phyloP scores from a whole-genome alignment of 2,113 vertebrate species.

The Pituophis catenifer region DNA sequence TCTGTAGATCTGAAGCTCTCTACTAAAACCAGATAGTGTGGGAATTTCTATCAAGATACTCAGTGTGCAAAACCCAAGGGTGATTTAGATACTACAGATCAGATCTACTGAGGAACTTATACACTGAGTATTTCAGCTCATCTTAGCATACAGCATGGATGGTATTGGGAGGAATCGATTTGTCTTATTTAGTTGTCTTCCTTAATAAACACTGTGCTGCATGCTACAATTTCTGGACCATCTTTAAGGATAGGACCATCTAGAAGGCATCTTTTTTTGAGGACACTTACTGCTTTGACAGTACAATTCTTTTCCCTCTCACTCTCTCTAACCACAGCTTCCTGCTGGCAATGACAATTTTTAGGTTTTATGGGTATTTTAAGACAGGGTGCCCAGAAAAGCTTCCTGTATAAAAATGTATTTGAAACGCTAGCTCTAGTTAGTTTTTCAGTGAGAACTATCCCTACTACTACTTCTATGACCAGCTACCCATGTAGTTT shows the following conservation, averaged over 20 bases:
- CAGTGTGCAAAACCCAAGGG: background rate
- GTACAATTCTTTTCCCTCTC: background rate
- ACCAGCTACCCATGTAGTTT: background rate
- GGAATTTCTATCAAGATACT: background rate
- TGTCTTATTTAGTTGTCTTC: background rate
- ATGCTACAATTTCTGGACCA: background rate
- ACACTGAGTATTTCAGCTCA: background rate
- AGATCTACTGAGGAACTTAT: background rate
- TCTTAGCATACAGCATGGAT: background rate
- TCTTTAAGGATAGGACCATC: background rate
- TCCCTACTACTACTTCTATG: background rate
- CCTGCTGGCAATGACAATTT: background rate
- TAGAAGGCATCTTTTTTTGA: background rate
- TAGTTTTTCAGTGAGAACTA: background rate
- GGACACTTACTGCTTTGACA: background rate
- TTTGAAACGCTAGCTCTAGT: background rate
- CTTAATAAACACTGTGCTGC: background rate
- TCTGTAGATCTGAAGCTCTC: background rate
- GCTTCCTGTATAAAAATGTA: background rate
- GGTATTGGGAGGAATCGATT: background rate
- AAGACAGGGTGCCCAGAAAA: background rate
- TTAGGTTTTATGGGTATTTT: background rate
- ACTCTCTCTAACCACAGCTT: background rate
- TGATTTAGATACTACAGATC: background rate
- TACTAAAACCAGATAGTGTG: background rate